Percentiles rank a stretch among this genome's conserved stretches.
Evolutionary conservation across 2,797 vertebrate genomes (phyloP).

Genomic region (Premnoplex brunnescens): DNA sequence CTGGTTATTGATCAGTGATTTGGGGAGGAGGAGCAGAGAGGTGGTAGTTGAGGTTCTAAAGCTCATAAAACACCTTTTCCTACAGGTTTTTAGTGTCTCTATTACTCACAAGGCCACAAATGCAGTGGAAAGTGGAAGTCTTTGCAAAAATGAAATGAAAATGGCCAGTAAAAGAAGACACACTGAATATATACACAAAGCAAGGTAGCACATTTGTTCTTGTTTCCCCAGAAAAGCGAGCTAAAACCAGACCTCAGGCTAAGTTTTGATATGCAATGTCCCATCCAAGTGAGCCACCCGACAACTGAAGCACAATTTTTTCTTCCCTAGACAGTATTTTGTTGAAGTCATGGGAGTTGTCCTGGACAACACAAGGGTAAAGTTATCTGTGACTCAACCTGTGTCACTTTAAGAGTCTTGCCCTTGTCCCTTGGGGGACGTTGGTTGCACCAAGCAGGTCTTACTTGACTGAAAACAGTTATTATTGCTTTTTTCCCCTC

Average conservation of each 20-base stretch:
- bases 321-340: background rate
- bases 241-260: background rate
- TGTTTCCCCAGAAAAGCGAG: background rate
- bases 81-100: background rate
- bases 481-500: background rate
- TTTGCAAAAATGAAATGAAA: background rate
- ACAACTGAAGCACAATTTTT: background rate
- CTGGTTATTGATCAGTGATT: background rate
- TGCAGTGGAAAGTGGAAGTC: background rate
- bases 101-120: background rate
- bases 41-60: background rate
- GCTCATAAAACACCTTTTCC: background rate
- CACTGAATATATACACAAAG: background rate
- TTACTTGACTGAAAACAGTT: background rate
- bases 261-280: background rate
- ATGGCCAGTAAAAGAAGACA: background rate
- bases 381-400: background rate
- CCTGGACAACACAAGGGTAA: background rate
- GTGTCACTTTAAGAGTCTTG: background rate
- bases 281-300: background rate
- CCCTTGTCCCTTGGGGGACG: background rate
- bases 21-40: rapidly evolving
- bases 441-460: background rate
- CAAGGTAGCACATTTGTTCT: background rate
- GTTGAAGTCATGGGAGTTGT: background rate